Evolutionary conservation across 2,113 vertebrate genomes (phyloP).

Genomic region (Zosterops pallidus): DNA sequence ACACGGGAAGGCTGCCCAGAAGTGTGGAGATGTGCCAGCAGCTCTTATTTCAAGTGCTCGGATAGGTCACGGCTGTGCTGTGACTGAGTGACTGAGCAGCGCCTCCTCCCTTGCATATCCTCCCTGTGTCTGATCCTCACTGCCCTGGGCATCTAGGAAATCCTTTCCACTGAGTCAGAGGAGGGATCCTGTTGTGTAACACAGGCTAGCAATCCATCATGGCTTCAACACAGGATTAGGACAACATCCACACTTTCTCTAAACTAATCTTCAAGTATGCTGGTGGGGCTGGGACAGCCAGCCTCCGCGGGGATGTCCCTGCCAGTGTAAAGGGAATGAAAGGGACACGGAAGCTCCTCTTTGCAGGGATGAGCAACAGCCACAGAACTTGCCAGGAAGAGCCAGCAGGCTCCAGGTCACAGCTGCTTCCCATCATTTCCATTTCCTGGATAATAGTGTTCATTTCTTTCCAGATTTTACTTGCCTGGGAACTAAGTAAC

Average conservation of each 20-base stretch:
- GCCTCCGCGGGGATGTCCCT: neutral
- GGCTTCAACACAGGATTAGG: neutral
- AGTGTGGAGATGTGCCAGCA: neutral
- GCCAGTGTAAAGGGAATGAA: neutral
- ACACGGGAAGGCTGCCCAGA: neutral
- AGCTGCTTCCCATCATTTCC: constrained; percentile 36
- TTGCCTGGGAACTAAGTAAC: neutral
- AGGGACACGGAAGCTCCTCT: rapidly evolving
- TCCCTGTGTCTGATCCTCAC: neutral
- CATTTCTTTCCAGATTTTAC: constrained; percentile 22
- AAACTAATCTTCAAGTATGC: neutral
- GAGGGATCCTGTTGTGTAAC: neutral
- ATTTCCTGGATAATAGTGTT: constrained; percentile 17
- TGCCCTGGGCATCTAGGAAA: neutral
- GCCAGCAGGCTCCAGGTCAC: neutral
- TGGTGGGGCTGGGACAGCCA: neutral
- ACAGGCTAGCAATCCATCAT: neutral
- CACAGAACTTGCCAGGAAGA: neutral
- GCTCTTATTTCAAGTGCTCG: neutral
- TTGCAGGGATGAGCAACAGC: neutral
- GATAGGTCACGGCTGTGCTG: neutral
- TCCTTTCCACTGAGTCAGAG: constrained; percentile 14
- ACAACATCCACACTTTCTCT: neutral
- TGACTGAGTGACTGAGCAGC: neutral
- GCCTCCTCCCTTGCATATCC: neutral